Evolutionary conservation across 1,140 invertebrate genomes (phyloP), one percentile per base, ranked within the genome.

Genomic region (Euglossa dilemma): DNA sequence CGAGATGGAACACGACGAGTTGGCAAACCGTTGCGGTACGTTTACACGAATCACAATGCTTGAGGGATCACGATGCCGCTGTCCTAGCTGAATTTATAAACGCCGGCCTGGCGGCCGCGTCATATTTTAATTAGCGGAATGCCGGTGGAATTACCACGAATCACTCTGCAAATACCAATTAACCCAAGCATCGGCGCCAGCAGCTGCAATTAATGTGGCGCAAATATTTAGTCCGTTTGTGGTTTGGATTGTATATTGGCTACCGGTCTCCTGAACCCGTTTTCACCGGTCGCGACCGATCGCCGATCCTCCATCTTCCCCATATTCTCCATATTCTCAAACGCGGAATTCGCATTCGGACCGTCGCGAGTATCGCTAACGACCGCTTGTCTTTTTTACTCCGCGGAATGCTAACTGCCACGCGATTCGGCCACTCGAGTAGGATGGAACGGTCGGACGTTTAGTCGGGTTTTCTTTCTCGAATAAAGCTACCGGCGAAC

Each of bases 81-180:
- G 25, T 20, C 16, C 63, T 63, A 50, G 52, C 56, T 70, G 76
- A 84, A 87, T 91, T 89, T 88, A 77, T 86, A 87, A 88, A 59
- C 77, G 59, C 56, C 36, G 43, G 54, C 71, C 18, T n/a, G 43
- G 43, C 11, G 66, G 77, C 28, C 50, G 77, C 75, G 83, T 82
- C 85, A 89, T 91, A 91, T 92, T 92, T 92, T 90, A 91, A 92
- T 92, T 92, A 89, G 83, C 74, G 83, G 83, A 88, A 88, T 64
- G 56, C 71, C 80, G 52, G 66, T 80, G 87, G 85, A 92, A 91
- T 92, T 83, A 91, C 86, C 84, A 75, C 75, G 45, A 75, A 84
- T 83, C 86, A 72, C 75, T 90, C 66, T 74, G 86, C 81, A 91
- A 91, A 92, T 91, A 92, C 90, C 89, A 91, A 90, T 91, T 91